Percentiles rank a stretch among this genome's conserved stretches.
Conservation (phyloP, 1,140 invertebrate genomes). For the Polypedilum vanderplanki region DNA sequence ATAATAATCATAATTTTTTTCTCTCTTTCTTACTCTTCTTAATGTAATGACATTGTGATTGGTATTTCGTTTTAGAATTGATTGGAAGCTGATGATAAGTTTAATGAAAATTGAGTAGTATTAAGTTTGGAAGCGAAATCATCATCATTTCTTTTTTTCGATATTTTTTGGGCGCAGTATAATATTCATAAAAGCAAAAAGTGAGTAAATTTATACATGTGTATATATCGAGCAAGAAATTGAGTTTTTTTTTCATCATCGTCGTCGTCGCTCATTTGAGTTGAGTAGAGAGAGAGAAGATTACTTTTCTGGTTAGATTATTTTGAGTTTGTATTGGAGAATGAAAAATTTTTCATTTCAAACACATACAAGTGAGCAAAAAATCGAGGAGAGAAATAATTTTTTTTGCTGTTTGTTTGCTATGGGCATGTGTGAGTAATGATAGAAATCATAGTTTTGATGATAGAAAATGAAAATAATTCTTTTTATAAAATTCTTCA, state of each 20-base stretch:
- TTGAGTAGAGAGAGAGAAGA: not conserved
- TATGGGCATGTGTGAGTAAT: no score
- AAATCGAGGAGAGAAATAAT: not conserved
- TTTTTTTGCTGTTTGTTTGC: no score
- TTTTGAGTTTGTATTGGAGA: not conserved
- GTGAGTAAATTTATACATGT: not conserved
- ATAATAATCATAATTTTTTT: not conserved
- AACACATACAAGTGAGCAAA: not conserved
- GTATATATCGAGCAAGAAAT: slow-evolving; percentile 4
- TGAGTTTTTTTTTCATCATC: not conserved
- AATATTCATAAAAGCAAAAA: not conserved
- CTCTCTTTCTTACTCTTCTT: no score
- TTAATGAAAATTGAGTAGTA: slow-evolving; percentile 8
- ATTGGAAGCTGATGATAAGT: slow-evolving; percentile 17
- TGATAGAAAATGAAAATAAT: no score
- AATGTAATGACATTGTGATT: not conserved
- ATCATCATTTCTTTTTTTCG: not conserved
- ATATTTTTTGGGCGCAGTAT: slow-evolving; percentile 1
- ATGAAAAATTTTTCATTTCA: not conserved
- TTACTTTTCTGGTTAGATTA: not conserved
- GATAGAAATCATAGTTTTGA: no score
- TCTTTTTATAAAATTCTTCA: no score
- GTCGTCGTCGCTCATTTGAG: not conserved
- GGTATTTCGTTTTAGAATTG: not conserved
- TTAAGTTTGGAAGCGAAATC: slow-evolving; percentile 15